Evolutionary conservation across 2,113 vertebrate genomes (phyloP).

Genomic region (Entelurus aequoreus): DNA sequence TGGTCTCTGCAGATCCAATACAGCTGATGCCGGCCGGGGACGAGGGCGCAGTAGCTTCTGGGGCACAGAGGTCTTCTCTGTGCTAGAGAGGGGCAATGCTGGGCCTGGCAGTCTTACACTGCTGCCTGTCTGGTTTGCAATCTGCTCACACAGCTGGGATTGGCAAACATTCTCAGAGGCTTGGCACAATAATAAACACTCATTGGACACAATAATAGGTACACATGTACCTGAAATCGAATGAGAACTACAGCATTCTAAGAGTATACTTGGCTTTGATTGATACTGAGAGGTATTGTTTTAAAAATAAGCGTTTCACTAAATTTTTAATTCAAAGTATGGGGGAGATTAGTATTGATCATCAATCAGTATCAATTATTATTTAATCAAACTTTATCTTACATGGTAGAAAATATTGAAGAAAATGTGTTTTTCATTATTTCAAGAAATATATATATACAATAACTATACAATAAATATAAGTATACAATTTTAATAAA

Average conservation of each 20-base stretch:
- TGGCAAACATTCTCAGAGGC: constrained; percentile 63
- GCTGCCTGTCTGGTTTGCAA: constrained; percentile 61
- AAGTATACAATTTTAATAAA: too few relatives aligned
- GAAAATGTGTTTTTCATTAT: not conserved
- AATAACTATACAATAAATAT: too few relatives aligned
- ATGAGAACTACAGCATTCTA: too few relatives aligned
- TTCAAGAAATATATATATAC: too few relatives aligned
- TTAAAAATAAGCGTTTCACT: not conserved
- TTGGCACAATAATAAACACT: constrained; percentile 53
- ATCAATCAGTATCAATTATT: not conserved
- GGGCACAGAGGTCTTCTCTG: constrained; percentile 60
- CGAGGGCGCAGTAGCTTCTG: constrained; percentile 40
- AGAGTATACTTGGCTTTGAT: not conserved
- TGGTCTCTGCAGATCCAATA: constrained; percentile 55
- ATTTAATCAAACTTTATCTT: not conserved
- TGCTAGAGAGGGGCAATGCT: constrained; percentile 48
- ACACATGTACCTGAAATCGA: not conserved
- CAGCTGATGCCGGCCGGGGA: constrained; percentile 57
- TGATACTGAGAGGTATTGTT: not conserved
- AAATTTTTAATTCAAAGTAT: not conserved
- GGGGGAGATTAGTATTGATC: not conserved
- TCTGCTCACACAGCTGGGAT: constrained; percentile 71
- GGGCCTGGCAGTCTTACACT: constrained; percentile 42
- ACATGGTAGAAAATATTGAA: not conserved
- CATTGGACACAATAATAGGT: constrained; percentile 1